Conservation (phyloP, 2,797 vertebrate species). For the Triplophysa bombifrons region DNA sequence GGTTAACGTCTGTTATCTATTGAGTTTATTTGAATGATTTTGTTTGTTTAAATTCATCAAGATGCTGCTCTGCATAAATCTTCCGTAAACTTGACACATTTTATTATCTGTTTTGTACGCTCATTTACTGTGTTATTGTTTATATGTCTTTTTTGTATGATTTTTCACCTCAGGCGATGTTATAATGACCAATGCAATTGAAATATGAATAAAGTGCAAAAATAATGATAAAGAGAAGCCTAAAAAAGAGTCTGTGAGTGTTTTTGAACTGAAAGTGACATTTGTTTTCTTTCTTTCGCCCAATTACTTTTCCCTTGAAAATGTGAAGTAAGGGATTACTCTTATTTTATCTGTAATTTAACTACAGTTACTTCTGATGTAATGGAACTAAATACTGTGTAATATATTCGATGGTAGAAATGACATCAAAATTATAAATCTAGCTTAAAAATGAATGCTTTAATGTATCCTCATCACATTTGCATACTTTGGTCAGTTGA, state of each 20-base stretch:
- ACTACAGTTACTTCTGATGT: too few relatives aligned
- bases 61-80: constrained; percentile 7
- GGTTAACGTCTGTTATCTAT: constrained; percentile 47
- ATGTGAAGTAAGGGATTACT: too few relatives aligned
- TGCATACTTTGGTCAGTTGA: too few relatives aligned
- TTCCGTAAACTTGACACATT: constrained; percentile 8
- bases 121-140: constrained; percentile 34
- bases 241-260: background rate
- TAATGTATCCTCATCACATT: too few relatives aligned
- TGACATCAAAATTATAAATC: too few relatives aligned
- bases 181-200: constrained; percentile 65
- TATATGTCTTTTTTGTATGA: constrained; percentile 44
- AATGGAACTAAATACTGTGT: too few relatives aligned
- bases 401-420: too few relatives aligned
- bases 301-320: too few relatives aligned
- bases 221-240: constrained; percentile 64
- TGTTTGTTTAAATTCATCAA: background rate
- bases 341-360: too few relatives aligned
- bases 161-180: constrained; percentile 63
- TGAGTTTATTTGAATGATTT: constrained; percentile 40
- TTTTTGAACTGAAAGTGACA: background rate
- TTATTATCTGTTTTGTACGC: constrained; percentile 19
- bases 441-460: too few relatives aligned
- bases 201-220: constrained; percentile 65
- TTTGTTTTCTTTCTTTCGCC: too few relatives aligned